phyloP scores from a whole-genome alignment of 2,888 invertebrate species.

The Diloba caeruleocephala region DNA sequence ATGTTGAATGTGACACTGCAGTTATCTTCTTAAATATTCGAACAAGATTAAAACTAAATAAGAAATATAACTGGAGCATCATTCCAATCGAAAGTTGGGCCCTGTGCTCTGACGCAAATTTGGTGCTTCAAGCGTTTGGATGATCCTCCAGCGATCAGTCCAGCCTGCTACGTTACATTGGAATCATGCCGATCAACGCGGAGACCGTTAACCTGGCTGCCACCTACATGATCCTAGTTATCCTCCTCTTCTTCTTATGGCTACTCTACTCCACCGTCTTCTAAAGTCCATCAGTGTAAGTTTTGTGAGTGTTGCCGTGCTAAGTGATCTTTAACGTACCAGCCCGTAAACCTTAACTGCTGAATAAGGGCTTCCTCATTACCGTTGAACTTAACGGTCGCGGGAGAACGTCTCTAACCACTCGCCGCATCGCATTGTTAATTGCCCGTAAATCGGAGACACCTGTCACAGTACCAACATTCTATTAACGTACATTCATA shows the following conservation, averaged over 20 bases:
- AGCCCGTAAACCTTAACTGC: neutral
- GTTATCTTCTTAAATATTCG: no score
- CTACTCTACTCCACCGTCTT: conserved; percentile 90
- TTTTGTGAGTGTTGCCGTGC: conserved; percentile 42
- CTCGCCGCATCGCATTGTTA: conserved; percentile 18
- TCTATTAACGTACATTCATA: conserved; percentile 71
- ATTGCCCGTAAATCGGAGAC: conserved; percentile 51
- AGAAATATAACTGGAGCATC: conserved; percentile 49
- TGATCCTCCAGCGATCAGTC: conserved; percentile 72
- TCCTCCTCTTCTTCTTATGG: conserved; percentile 91
- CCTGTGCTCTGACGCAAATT: conserved; percentile 72
- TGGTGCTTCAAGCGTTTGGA: conserved; percentile 56
- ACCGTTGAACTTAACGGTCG: neutral
- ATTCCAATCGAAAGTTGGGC: conserved; percentile 66
- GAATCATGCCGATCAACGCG: conserved; percentile 86
- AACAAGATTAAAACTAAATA: conserved; percentile 6
- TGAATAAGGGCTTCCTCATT: neutral
- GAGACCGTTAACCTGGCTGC: conserved; percentile 92
- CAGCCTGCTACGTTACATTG: conserved; percentile 62
- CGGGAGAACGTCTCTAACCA: neutral
- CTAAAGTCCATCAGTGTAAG: conserved; percentile 60
- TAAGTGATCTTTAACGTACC: conserved; percentile 2
- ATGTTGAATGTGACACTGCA: no score
- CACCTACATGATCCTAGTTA: conserved; percentile 92
- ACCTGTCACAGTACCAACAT: conserved; percentile 64